Conservation (phyloP, 2,113 vertebrate species). For the Tenebrosternarchus preto region DNA sequence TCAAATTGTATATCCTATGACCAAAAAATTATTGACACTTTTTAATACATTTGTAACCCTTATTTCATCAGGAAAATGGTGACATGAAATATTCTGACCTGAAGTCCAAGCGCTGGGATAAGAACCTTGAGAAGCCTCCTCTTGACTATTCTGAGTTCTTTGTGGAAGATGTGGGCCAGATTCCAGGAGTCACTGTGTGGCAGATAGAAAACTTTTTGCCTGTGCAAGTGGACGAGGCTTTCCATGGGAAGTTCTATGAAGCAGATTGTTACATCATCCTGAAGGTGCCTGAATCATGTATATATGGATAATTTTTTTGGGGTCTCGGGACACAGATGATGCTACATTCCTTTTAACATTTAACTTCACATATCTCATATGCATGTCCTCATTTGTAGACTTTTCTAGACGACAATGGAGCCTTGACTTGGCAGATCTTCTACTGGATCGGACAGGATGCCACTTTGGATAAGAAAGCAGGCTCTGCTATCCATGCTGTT, state of each 20-base stretch:
- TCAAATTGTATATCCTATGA: too few species aligned
- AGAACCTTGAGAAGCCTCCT: conserved; percentile 91
- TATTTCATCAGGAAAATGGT: conserved; percentile 76
- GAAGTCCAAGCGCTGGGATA: conserved; percentile 90
- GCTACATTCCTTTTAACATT: neutral
- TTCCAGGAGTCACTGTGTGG: conserved; percentile 88
- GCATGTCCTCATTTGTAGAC: conserved; percentile 72
- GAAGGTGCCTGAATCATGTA: conserved; percentile 81
- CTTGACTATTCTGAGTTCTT: conserved; percentile 97
- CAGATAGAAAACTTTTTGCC: conserved; percentile 97
- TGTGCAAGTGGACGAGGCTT: conserved; percentile 83
- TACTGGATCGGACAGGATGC: conserved; percentile 98
- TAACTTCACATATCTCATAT: neutral
- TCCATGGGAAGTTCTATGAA: conserved; percentile 94
- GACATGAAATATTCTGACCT: conserved; percentile 79
- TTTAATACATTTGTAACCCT: neutral
- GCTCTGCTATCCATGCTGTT: conserved; percentile 92
- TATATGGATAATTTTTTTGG: too few species aligned
- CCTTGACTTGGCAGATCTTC: conserved; percentile 91
- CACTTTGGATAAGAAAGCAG: conserved; percentile 94
- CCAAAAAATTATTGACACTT: too few species aligned
- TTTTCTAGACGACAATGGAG: conserved; percentile 86
- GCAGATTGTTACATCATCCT: conserved; percentile 97
- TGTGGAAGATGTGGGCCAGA: conserved; percentile 86
- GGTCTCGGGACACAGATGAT: neutral